Percentiles rank a stretch among this genome's conserved stretches.
phyloP scores from a whole-genome alignment of 1,140 invertebrate genomes.

The Eufriesea mexicana region DNA sequence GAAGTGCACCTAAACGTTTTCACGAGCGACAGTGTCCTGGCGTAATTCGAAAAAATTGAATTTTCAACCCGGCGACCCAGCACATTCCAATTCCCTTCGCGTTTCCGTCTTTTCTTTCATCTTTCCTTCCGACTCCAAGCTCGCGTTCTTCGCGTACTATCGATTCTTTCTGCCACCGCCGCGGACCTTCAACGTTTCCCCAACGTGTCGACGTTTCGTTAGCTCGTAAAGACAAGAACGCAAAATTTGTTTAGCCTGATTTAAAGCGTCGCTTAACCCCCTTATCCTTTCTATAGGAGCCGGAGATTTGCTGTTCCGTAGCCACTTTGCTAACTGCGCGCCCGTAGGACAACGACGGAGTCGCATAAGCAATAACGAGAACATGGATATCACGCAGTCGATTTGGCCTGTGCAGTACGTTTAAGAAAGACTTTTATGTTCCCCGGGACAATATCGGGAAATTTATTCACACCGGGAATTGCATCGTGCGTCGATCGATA shows the following conservation, averaged over 20 bases:
- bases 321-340: constrained; percentile 12
- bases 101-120: constrained; percentile 10
- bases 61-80: neutral
- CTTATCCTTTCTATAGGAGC: neutral
- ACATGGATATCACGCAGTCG: constrained; percentile 26
- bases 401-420: constrained; percentile 39
- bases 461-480: constrained; percentile 45
- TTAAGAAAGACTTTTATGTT: constrained; percentile 48
- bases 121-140: neutral
- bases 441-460: constrained; percentile 29
- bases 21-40: no score
- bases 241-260: constrained; percentile 40
- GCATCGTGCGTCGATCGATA: constrained; percentile 36
- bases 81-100: neutral
- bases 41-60: neutral
- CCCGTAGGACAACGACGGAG: neutral
- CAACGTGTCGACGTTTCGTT: neutral
- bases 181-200: neutral
- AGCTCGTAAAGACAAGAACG: constrained; percentile 20
- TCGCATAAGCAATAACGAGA: constrained; percentile 37
- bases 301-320: constrained; percentile 26
- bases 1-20: no score
- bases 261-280: constrained; percentile 30
- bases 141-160: neutral
- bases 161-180: neutral